Percentiles rank a stretch among this genome's conserved stretches.
These are phyloP conservation scores for Haemorhous mexicanus DNA, from an alignment of 2,113 vertebrate genomes.

Conservation along the genomic window DNA sequence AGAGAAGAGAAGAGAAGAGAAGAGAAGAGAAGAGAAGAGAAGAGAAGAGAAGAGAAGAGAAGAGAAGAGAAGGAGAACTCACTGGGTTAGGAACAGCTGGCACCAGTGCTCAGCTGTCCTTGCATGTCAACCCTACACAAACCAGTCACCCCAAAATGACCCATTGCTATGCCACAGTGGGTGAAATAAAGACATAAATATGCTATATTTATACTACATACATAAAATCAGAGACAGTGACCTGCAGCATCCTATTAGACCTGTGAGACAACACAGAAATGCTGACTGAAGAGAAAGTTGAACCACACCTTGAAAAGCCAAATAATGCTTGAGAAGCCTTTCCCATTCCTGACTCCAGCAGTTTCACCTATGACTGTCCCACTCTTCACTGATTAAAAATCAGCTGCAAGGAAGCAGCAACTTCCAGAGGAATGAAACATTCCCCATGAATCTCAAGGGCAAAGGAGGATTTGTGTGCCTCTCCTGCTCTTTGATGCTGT, in stretches of 20 bases:
- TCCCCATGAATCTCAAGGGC: rapidly evolving
- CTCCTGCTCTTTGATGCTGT: background rate
- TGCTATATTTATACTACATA: background rate
- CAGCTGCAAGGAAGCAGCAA: background rate
- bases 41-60: no score
- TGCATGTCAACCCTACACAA: background rate
- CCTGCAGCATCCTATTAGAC: background rate
- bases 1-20: background rate
- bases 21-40: no score
- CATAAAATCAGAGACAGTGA: background rate
- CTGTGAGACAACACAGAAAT: background rate
- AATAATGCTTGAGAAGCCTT: background rate
- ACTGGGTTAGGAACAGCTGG: background rate
- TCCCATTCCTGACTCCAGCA: background rate
- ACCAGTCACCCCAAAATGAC: background rate
- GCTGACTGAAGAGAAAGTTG: background rate
- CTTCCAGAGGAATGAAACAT: background rate
- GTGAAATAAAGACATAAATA: background rate
- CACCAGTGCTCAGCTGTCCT: background rate
- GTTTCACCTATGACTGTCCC: background rate
- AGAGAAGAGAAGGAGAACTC: background rate
- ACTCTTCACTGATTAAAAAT: background rate
- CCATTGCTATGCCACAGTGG: background rate
- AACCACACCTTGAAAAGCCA: background rate
- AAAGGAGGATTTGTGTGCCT: background rate